These are phyloP conservation scores for Bombus haemorrhoidalis DNA, from an alignment of 1,140 invertebrate species.

Conservation along the genomic window DNA sequence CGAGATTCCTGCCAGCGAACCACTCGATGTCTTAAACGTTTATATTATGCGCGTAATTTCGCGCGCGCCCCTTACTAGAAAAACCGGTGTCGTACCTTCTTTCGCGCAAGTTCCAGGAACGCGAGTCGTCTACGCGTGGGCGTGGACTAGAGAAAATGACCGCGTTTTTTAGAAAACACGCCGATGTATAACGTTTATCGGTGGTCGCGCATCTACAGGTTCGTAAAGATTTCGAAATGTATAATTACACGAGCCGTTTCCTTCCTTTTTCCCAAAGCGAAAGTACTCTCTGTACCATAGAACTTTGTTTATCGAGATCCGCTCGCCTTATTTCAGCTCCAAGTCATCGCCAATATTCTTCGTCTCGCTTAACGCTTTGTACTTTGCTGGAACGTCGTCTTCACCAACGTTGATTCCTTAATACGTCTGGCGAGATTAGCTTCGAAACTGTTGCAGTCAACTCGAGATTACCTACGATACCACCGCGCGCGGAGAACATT, in stretches of 20 bases:
- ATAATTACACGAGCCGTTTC: too few relatives aligned
- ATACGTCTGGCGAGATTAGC: neutral
- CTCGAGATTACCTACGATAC: neutral
- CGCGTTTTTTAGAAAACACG: neutral
- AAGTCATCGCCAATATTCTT: neutral
- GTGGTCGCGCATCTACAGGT: too few relatives aligned
- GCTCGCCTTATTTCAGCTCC: neutral
- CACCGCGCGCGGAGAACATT: neutral
- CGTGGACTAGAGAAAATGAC: neutral
- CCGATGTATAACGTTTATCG: too few relatives aligned
- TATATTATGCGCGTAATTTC: slow-evolving; percentile 36
- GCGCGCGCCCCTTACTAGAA: neutral
- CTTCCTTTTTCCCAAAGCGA: too few relatives aligned
- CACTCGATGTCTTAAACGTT: neutral
- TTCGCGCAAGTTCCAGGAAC: neutral
- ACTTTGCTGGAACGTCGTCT: neutral
- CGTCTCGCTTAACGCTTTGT: neutral
- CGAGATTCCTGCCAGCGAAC: slow-evolving; percentile 23
- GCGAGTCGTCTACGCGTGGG: too few relatives aligned
- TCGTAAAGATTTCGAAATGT: too few relatives aligned
- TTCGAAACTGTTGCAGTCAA: neutral
- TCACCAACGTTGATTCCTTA: neutral
- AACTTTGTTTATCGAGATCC: neutral
- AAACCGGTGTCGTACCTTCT: neutral
- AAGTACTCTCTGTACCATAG: neutral